Evolutionary conservation across 1,140 invertebrate genomes (phyloP).

Genomic region (Maniola jurtina): DNA sequence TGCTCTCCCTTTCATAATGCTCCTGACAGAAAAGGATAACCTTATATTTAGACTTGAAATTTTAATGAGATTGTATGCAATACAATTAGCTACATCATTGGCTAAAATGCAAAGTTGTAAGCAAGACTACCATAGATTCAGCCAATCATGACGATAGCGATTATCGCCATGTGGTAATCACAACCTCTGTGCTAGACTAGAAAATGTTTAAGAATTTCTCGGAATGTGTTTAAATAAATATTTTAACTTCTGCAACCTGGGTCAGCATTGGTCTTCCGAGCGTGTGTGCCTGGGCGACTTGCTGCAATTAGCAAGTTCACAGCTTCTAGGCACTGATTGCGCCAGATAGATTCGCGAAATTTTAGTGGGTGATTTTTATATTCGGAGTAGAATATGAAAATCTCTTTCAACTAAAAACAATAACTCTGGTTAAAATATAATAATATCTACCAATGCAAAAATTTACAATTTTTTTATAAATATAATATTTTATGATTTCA

Average conservation of each 20-base stretch:
- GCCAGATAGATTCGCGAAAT: slow-evolving; percentile 54
- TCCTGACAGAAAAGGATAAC: no score
- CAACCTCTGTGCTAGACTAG: no score
- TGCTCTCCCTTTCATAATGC: no score
- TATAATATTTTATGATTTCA: not conserved
- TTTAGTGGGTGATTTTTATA: slow-evolving; percentile 76
- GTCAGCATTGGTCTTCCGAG: slow-evolving; percentile 40
- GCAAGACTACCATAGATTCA: no score
- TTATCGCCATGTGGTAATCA: no score
- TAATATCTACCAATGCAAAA: slow-evolving; percentile 24
- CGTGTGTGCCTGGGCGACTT: slow-evolving; percentile 72
- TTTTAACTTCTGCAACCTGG: not conserved
- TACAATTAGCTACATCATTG: no score
- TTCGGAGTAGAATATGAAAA: slow-evolving; percentile 69
- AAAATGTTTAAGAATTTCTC: no score
- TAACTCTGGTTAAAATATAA: slow-evolving; percentile 23
- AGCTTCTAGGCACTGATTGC: slow-evolving; percentile 61
- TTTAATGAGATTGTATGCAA: no score
- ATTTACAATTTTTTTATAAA: not conserved
- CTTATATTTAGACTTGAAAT: no score
- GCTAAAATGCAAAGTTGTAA: no score
- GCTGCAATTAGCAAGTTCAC: slow-evolving; percentile 72
- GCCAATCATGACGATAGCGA: no score
- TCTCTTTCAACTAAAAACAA: slow-evolving; percentile 73
- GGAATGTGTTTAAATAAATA: not conserved